Percentiles rank a stretch among this genome's conserved stretches.
Evolutionary conservation across 2,797 vertebrate genomes (phyloP).

Genomic region (Yasuhikotakia modesta): DNA sequence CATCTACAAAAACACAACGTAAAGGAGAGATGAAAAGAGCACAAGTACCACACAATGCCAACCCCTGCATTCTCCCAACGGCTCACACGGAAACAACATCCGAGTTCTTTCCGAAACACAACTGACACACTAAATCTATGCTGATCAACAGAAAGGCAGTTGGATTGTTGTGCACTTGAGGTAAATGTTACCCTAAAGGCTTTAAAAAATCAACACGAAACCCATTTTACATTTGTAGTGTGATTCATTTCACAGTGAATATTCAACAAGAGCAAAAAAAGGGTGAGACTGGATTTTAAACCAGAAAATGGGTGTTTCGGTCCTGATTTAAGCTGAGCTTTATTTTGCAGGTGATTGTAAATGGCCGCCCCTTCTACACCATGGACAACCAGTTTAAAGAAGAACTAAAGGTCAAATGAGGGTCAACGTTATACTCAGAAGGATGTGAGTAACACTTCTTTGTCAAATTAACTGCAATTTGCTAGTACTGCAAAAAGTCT

Average conservation of each 20-base stretch:
- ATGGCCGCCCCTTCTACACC: neutral
- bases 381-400: neutral
- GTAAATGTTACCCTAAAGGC: slow-evolving; percentile 9
- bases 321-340: too few relatives aligned
- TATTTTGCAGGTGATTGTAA: neutral
- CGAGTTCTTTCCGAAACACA: slow-evolving; percentile 14
- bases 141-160: slow-evolving; percentile 24
- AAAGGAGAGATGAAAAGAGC: slow-evolving; percentile 36
- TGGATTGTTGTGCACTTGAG: neutral
- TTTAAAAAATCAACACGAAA: slow-evolving; percentile 4
- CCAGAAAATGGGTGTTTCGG: neutral
- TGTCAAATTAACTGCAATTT: neutral
- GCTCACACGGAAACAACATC: slow-evolving; percentile 10
- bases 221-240: neutral
- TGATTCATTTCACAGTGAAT: neutral
- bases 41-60: slow-evolving; percentile 31
- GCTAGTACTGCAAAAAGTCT: neutral
- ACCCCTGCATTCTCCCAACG: slow-evolving; percentile 26
- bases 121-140: slow-evolving; percentile 17
- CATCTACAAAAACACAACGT: slow-evolving; percentile 38
- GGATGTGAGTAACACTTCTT: neutral
- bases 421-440: neutral
- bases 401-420: neutral
- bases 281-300: neutral
- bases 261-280: neutral